phyloP scores from a whole-genome alignment of 2,113 vertebrate genomes.

The Platichthys flesus region DNA sequence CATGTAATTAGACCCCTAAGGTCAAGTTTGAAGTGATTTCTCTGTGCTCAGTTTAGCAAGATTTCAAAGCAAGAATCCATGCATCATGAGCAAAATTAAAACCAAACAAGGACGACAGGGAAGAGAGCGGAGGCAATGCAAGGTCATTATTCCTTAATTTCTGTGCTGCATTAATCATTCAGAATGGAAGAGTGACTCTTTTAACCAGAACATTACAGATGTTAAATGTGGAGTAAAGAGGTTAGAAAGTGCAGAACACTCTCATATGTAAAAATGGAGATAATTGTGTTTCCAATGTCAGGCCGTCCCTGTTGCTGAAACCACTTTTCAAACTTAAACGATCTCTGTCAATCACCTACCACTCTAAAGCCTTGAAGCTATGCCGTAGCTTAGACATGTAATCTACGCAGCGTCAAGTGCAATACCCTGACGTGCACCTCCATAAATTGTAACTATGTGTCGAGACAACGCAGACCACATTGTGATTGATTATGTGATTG shows the following conservation, averaged over 20 bases:
- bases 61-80: slow-evolving; percentile 55
- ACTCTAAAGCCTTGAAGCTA: no score
- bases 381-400: no score
- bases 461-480: no score
- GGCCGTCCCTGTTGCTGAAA: slow-evolving; percentile 3
- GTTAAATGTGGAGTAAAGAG: slow-evolving; percentile 7
- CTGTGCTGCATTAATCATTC: slow-evolving; percentile 53
- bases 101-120: slow-evolving; percentile 23
- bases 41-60: slow-evolving; percentile 46
- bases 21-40: slow-evolving; percentile 59
- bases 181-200: slow-evolving; percentile 10
- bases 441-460: no score
- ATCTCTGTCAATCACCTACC: no score
- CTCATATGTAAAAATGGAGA: neutral
- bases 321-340: neutral
- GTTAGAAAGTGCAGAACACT: neutral
- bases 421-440: no score
- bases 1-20: slow-evolving; percentile 58
- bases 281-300: slow-evolving; percentile 12
- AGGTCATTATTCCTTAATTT: slow-evolving; percentile 33
- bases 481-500: no score
- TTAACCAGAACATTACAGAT: slow-evolving; percentile 4
- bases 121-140: slow-evolving; percentile 30
- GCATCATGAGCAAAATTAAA: slow-evolving; percentile 62
- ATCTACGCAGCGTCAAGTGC: no score